Percentiles rank a stretch among this genome's conserved stretches.
These are phyloP conservation scores for Rhodinocichla rosea DNA, from an alignment of 2,113 vertebrate species.

Conservation along the genomic window DNA sequence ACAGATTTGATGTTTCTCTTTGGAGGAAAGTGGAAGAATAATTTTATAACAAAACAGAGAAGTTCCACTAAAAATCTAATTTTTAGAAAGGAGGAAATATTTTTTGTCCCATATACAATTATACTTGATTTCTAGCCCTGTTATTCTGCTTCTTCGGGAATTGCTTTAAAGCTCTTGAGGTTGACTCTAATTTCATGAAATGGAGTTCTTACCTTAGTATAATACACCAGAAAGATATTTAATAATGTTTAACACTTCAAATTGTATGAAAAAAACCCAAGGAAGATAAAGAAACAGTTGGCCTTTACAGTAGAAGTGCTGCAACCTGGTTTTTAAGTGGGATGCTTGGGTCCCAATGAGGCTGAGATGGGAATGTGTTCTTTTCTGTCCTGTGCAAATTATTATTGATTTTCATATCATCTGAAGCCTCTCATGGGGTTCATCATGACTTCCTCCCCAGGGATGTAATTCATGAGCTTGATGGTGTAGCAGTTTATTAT, in stretches of 20 bases:
- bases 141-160: neutral
- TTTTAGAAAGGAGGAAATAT: neutral
- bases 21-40: neutral
- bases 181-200: neutral
- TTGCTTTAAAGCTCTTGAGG: neutral
- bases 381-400: neutral
- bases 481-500: neutral
- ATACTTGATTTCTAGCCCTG: neutral
- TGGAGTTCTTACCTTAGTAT: neutral
- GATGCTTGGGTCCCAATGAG: neutral
- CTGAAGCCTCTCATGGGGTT: neutral
- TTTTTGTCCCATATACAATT: neutral
- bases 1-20: neutral
- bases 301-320: neutral
- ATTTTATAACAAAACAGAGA: neutral
- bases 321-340: neutral
- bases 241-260: neutral
- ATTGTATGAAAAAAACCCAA: neutral
- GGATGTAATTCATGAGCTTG: neutral
- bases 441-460: neutral
- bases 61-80: neutral
- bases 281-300: neutral
- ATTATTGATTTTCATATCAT: neutral
- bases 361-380: neutral
- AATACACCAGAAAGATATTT: neutral